These are phyloP conservation scores for Drosophila prosaltans DNA, from an alignment of 1,140 invertebrate species.

Conservation along the genomic window DNA sequence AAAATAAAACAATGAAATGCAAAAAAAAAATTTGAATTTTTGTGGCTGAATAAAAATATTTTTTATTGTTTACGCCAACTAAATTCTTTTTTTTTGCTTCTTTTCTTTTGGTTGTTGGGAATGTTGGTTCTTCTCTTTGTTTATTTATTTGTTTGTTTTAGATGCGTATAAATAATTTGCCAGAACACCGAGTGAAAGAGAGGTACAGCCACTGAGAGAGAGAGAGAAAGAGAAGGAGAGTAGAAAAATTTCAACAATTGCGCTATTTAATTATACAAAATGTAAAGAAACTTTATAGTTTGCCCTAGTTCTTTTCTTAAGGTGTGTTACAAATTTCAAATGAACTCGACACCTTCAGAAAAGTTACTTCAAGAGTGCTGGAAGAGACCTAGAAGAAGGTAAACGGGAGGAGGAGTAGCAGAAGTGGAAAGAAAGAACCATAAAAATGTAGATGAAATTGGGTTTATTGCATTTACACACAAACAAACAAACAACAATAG, in stretches of 20 bases:
- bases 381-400: not conserved
- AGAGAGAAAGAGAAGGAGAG: not conserved
- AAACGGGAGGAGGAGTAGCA: slow-evolving; percentile 25
- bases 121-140: slow-evolving; percentile 22
- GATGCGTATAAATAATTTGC: slow-evolving; percentile 45
- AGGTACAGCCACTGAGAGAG: not conserved
- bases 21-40: slow-evolving; percentile 20
- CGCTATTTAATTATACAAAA: slow-evolving; percentile 26
- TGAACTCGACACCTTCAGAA: slow-evolving; percentile 49
- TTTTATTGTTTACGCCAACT: slow-evolving; percentile 39
- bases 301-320: slow-evolving; percentile 38
- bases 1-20: slow-evolving; percentile 14
- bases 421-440: slow-evolving; percentile 49
- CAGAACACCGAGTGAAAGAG: not conserved
- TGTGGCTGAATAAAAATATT: slow-evolving; percentile 18
- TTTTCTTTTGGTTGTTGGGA: slow-evolving; percentile 9
- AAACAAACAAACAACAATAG: not conserved
- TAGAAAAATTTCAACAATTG: slow-evolving; percentile 37
- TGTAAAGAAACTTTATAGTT: slow-evolving; percentile 29
- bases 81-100: slow-evolving; percentile 16
- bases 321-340: slow-evolving; percentile 67
- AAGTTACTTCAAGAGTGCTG: slow-evolving; percentile 12
- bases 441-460: slow-evolving; percentile 65
- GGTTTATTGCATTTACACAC: slow-evolving; percentile 64
- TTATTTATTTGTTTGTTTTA: slow-evolving; percentile 39